Conservation (phyloP, 2,113 vertebrate genomes). For the Pristiophorus japonicus region DNA sequence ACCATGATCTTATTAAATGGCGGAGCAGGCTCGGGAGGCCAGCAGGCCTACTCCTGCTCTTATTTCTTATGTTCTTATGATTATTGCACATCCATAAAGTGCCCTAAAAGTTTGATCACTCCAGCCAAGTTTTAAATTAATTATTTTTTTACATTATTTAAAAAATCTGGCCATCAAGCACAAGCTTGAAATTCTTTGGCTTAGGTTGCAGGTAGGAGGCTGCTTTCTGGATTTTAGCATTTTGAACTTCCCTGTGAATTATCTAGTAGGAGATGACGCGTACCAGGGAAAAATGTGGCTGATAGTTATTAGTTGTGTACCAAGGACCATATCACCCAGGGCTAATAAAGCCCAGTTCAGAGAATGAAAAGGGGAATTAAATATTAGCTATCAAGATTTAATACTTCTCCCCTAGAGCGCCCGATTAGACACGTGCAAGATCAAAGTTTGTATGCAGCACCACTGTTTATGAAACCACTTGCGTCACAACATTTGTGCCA, state of each 20-base stretch:
- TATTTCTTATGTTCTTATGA: no score
- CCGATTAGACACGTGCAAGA: not conserved
- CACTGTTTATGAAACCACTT: not conserved
- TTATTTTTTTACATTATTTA: not conserved
- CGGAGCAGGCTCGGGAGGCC: no score
- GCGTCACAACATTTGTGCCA: not conserved
- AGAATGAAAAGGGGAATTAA: not conserved
- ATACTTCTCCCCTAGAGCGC: not conserved
- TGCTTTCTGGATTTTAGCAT: not conserved
- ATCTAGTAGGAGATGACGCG: not conserved
- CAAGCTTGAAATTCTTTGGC: not conserved
- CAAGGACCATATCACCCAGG: not conserved
- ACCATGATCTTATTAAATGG: no score
- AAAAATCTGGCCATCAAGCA: not conserved
- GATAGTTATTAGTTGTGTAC: not conserved
- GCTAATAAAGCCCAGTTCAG: not conserved
- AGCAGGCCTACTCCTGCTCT: no score
- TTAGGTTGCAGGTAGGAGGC: not conserved
- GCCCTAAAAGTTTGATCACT: not conserved
- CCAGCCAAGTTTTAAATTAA: not conserved
- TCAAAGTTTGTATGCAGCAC: not conserved
- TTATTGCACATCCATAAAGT: not conserved
- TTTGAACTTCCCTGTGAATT: not conserved
- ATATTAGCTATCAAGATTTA: not conserved
- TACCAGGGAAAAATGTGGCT: not conserved